Base-by-base conservation (phyloP, 2,797 vertebrate species). In the Bryconaethiops microstoma region DNA sequence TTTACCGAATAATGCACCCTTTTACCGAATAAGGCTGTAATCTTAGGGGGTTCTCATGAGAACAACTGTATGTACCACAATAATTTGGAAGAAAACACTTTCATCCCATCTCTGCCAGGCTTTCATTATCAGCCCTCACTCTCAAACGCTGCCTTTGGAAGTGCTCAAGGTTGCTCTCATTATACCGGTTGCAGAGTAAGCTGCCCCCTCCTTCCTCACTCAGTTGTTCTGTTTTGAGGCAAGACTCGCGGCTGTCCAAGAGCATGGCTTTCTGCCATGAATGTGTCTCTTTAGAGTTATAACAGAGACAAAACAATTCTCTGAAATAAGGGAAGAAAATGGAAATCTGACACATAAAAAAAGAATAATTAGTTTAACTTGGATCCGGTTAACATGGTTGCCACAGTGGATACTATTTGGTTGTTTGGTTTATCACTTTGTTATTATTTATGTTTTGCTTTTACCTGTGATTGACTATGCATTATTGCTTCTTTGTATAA, bases 41-140 rank as follows among this genome's bases (percentile, higher is more conserved):
- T n/a, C n/a, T n/a, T n/a, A n/a, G n/a, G n/a, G n/a, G n/a, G n/a
- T n/a, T n/a, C n/a, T n/a, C n/a, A n/a, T n/a, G n/a, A n/a, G n/a
- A n/a, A n/a, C n/a, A n/a, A n/a, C n/a, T n/a, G n/a, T 81, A 62
- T 82, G 82, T 85, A 83, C 78, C 50, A 81, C 85, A 72, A 55
- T 16, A 29, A n/a, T 57, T 29, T 19, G 74, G 73, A 82, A 50
- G 45, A 79, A 63, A n/a, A 50, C 12, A n/a, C 65, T 88, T 80
- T 84, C 78, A 76, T 85, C 63, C 70, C 74, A 75, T 48, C 64
- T 79, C 48, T 48, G 21, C 29, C 55, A 45, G 42, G 0, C 40
- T 59, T 64, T 74, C 83, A 23, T 69, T 81, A 67, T 80, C 59
- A 78, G 62, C 75, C 85, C 48, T 7, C 35, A 10, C 16, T 25